A percentile compares a stretch with the other conserved stretches of the same genome.
phyloP scores from a whole-genome alignment of 1,140 invertebrate genomes.

The Tenebrio molitor region DNA sequence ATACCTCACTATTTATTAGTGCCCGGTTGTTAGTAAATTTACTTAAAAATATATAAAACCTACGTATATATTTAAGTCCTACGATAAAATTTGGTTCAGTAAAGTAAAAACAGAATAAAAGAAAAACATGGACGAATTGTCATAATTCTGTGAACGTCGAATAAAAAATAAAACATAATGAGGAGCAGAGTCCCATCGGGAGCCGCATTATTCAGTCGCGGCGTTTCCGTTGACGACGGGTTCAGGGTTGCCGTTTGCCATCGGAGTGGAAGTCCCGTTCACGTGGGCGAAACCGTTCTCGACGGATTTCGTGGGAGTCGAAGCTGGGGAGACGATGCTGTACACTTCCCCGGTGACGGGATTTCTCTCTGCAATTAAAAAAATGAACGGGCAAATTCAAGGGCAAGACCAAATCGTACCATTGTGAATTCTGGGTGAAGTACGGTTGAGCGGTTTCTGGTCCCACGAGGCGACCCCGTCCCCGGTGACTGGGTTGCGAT shows the following conservation, averaged over 20 bases:
- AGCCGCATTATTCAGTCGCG: slow-evolving; percentile 43
- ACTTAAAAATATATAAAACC: slow-evolving; percentile 47
- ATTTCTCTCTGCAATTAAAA: slow-evolving; percentile 62
- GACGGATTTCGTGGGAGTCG: slow-evolving; percentile 60
- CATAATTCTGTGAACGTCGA: too few species aligned
- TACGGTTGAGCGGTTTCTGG: slow-evolving; percentile 49
- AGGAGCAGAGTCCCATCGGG: too few species aligned
- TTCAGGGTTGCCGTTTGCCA: slow-evolving; percentile 45
- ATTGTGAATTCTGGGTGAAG: slow-evolving; percentile 55
- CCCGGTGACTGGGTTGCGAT: slow-evolving; percentile 72
- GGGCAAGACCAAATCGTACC: slow-evolving; percentile 53
- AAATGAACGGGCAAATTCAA: not conserved
- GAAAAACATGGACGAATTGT: slow-evolving; percentile 23
- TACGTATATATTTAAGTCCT: slow-evolving; percentile 46
- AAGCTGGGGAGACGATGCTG: slow-evolving; percentile 59
- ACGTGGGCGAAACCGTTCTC: slow-evolving; percentile 55
- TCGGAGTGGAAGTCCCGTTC: slow-evolving; percentile 51
- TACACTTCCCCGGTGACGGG: slow-evolving; percentile 65
- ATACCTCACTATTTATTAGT: slow-evolving; percentile 44
- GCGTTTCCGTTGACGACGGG: slow-evolving; percentile 45
- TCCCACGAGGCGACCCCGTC: slow-evolving; percentile 68
- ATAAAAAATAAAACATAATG: not conserved
- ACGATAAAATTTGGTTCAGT: slow-evolving; percentile 41
- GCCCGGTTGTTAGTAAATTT: slow-evolving; percentile 15
- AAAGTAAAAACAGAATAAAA: not conserved